Conservation (phyloP, 2,888 invertebrate species). For the Netelia fuscicornis region DNA sequence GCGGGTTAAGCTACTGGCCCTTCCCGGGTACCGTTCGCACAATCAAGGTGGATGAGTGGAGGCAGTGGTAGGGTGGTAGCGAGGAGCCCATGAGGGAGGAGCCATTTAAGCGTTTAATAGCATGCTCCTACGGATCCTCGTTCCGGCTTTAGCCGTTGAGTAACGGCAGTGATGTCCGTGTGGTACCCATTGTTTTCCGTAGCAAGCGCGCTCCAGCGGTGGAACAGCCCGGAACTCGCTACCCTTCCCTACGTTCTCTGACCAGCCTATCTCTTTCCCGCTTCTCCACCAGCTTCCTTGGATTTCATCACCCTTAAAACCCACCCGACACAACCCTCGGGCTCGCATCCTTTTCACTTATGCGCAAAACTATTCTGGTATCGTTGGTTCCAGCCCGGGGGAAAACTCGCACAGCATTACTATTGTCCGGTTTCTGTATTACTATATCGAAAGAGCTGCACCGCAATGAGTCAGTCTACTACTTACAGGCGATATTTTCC, state of each 20-base stretch:
- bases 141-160: slow-evolving; percentile 70
- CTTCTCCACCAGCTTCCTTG: slow-evolving; percentile 12
- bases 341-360: slow-evolving; percentile 57
- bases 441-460: slow-evolving; percentile 33
- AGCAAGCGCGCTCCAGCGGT: slow-evolving; percentile 60
- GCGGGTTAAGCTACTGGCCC: slow-evolving; percentile 62
- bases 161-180: slow-evolving; percentile 69
- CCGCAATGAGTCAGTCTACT: slow-evolving; percentile 53
- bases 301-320: slow-evolving; percentile 32
- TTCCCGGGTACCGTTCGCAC: slow-evolving; percentile 59
- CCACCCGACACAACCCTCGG: not conserved
- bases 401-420: too few species aligned
- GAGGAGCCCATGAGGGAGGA: slow-evolving; percentile 42
- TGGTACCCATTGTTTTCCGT: slow-evolving; percentile 71
- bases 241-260: slow-evolving; percentile 16
- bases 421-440: not conserved
- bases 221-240: slow-evolving; percentile 46
- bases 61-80: slow-evolving; percentile 30
- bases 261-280: not conserved
- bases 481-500: slow-evolving; percentile 34
- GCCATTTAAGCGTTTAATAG: slow-evolving; percentile 76
- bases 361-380: slow-evolving; percentile 1
- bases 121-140: slow-evolving; percentile 71
- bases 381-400: not conserved
- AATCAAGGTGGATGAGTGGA: slow-evolving; percentile 66